A percentile compares a stretch with the other conserved stretches of the same genome.
Evolutionary conservation across 2,113 vertebrate species (phyloP).

Genomic region (Cynoglossus semilaevis): DNA sequence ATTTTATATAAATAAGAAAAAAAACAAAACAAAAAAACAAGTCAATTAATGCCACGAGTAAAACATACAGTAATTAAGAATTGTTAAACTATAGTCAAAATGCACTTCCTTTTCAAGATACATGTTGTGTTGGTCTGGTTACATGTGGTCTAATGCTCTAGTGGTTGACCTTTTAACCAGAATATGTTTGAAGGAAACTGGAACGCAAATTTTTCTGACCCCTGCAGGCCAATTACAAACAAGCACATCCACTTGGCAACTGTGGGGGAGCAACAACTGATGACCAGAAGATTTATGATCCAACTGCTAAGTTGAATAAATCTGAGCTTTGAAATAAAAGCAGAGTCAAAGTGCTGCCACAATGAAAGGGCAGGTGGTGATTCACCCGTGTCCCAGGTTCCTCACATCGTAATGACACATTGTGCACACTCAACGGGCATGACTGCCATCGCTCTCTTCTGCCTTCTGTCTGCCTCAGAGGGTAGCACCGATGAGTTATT

Average conservation of each 20-base stretch:
- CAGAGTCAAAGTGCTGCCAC: slow-evolving; percentile 34
- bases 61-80: no score
- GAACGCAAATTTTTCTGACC: slow-evolving; percentile 6
- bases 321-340: slow-evolving; percentile 29
- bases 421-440: slow-evolving; percentile 27
- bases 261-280: slow-evolving; percentile 6
- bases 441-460: slow-evolving; percentile 28
- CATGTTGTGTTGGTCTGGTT: not conserved
- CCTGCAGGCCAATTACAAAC: slow-evolving; percentile 11
- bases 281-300: slow-evolving; percentile 38
- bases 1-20: no score
- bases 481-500: slow-evolving; percentile 57
- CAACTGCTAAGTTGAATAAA: slow-evolving; percentile 24
- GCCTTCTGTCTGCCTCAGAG: slow-evolving; percentile 50
- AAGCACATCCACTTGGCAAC: not conserved
- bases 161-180: slow-evolving; percentile 1
- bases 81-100: no score
- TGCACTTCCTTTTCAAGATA: no score
- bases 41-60: no score
- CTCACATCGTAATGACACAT: slow-evolving; percentile 43
- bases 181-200: slow-evolving; percentile 1
- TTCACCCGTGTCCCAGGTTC: slow-evolving; percentile 28
- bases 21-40: no score
- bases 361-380: slow-evolving; percentile 39
- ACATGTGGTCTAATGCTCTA: not conserved